phyloP scores from a whole-genome alignment of 2,888 invertebrate genomes.

The Diogma glabrata region DNA sequence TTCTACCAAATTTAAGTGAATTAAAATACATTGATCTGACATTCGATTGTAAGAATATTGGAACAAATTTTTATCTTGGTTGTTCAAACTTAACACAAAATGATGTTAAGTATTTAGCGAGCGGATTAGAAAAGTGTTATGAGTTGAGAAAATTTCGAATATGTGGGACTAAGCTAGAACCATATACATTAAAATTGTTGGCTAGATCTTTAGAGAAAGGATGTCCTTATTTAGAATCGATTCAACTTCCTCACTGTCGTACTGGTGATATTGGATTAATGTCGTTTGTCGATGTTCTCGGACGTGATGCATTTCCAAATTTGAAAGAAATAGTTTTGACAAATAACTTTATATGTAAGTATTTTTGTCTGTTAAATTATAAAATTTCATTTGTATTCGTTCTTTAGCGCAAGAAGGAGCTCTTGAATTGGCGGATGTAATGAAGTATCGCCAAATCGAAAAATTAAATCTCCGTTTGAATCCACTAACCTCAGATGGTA shows the following conservation, averaged over 20 bases:
- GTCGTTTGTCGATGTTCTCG: constrained; percentile 28
- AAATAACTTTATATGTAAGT: constrained; percentile 33
- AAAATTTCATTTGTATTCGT: not conserved
- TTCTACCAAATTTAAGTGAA: constrained; percentile 33
- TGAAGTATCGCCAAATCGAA: constrained; percentile 25
- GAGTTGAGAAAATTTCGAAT: constrained; percentile 32
- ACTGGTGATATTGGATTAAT: constrained; percentile 32
- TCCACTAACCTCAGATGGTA: constrained; percentile 35
- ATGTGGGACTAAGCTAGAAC: constrained; percentile 31
- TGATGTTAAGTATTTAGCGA: constrained; percentile 28
- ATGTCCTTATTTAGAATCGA: constrained; percentile 27
- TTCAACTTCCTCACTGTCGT: constrained; percentile 29
- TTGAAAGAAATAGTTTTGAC: constrained; percentile 28
- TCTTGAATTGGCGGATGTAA: constrained; percentile 26
- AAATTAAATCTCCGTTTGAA: constrained; percentile 29
- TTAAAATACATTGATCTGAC: constrained; percentile 31
- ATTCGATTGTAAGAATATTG: constrained; percentile 33
- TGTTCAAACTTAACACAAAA: constrained; percentile 32
- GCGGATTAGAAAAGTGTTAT: constrained; percentile 31
- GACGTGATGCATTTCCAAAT: constrained; percentile 29
- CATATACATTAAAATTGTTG: constrained; percentile 29
- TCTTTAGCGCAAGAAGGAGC: constrained; percentile 31
- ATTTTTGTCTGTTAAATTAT: not conserved
- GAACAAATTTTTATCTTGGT: constrained; percentile 31
- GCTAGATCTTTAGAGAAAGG: constrained; percentile 32